Evolutionary conservation across 2,113 vertebrate genomes (phyloP), one percentile per base, ranked within the genome.

Genomic region (Oreotrochilus melanogaster): DNA sequence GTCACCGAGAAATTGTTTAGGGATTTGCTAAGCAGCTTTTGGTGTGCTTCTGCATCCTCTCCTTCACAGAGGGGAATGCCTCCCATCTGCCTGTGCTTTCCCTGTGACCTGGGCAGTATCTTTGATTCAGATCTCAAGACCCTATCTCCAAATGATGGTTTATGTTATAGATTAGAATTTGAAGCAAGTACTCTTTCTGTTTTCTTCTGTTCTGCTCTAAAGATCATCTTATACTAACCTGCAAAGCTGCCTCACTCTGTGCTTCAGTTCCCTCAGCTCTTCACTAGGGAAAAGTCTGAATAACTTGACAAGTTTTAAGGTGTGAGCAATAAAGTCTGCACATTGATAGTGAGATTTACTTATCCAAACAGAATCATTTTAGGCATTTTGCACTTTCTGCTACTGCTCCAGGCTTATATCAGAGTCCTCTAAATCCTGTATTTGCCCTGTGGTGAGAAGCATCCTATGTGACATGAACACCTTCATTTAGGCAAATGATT

Each of bases 71-170:
- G 22, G 6, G 2, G 14, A 92, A 83, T 31, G 58, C 10, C 83
- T 17, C 71, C 30, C 61, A 30, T 18, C 60, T 54, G 51, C 2
- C 51, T 39, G 22, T 11, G 18, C 57, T 33, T 57, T 11, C 21
- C 47, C 31, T 30, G 39, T 51, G 30, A 8, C 19, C 19, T 51
- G 56, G 12, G 37, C 43, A 82, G 28, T 43, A 67, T 24, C 48
- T 72, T 84, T 65, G 18, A 78, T 47, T 78, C 57, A 62, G 53
- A 78, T 35, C 39, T 74, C 43, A 86, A 69, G n/a, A 50, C 10
- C 15, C 2, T 45, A 33, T 0, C 1, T 71, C 10, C 11, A 58
- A 33, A 43, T 54, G 60, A 64, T 14, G 0, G 0, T 13, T 42
- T 43, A 69, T 72, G 62, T 56, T 76, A 21, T 4, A 72, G 15